Conservation (phyloP, 2,113 vertebrate species). For the Neogobius melanostomus region DNA sequence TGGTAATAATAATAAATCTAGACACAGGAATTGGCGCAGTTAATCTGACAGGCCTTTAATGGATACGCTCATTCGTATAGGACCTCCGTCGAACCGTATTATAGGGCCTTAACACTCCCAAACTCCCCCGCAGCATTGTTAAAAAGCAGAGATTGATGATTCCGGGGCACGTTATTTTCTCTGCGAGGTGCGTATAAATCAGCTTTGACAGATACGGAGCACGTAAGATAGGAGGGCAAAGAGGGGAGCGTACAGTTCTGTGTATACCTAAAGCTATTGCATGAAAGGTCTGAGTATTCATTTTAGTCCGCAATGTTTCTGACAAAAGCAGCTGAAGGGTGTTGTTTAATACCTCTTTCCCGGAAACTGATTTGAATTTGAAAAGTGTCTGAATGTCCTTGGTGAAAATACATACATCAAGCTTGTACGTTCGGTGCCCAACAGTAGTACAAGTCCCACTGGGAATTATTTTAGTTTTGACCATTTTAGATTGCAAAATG, state of each 20-base stretch:
- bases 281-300: slow-evolving; percentile 7
- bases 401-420: background rate
- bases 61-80: slow-evolving; percentile 56
- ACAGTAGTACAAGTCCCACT: no score
- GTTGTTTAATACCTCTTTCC: background rate
- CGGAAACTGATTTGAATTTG: background rate
- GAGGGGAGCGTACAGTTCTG: background rate
- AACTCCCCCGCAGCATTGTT: slow-evolving; percentile 43
- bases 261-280: slow-evolving; percentile 7
- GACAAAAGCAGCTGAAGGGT: background rate
- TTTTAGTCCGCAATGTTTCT: background rate
- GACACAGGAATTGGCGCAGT: slow-evolving; percentile 58
- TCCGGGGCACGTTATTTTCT: slow-evolving; percentile 47
- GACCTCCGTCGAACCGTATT: slow-evolving; percentile 39
- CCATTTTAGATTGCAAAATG: no score
- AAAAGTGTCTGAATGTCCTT: background rate
- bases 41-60: slow-evolving; percentile 72
- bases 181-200: slow-evolving; percentile 44
- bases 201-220: slow-evolving; percentile 54
- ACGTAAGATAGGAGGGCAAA: slow-evolving; percentile 10
- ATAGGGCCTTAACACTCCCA: slow-evolving; percentile 41
- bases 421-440: no score
- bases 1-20: slow-evolving; percentile 65
- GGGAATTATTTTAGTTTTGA: no score
- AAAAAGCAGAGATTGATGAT: slow-evolving; percentile 58